These are phyloP conservation scores for Dynastes maya DNA, from an alignment of 2,888 invertebrate species.

Conservation along the genomic window DNA sequence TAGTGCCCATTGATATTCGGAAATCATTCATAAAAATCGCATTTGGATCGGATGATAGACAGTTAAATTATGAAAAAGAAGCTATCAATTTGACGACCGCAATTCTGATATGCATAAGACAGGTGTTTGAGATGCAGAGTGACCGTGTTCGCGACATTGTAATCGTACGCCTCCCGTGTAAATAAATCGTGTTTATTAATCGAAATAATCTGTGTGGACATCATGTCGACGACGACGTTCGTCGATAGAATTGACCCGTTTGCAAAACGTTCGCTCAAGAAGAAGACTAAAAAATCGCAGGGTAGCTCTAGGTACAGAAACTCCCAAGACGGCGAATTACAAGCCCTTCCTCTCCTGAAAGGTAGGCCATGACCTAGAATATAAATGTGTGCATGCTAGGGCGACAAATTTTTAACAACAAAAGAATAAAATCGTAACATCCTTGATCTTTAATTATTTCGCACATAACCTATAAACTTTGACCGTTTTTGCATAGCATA, in stretches of 20 bases:
- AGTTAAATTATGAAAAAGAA: slow-evolving; percentile 64
- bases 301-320: slow-evolving; percentile 99
- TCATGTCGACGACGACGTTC: slow-evolving; percentile 90
- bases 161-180: slow-evolving; percentile 60
- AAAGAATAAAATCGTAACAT: slow-evolving; percentile 42
- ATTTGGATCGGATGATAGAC: slow-evolving; percentile 52
- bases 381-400: slow-evolving; percentile 5
- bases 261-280: slow-evolving; percentile 97
- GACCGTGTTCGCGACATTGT: slow-evolving; percentile 59
- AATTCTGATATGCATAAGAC: slow-evolving; percentile 56
- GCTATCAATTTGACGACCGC: slow-evolving; percentile 64
- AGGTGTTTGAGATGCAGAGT: slow-evolving; percentile 66
- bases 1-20: slow-evolving; percentile 67
- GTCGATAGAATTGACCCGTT: slow-evolving; percentile 99
- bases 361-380: slow-evolving; percentile 76
- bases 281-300: slow-evolving; percentile 99
- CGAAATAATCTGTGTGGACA: slow-evolving; percentile 46
- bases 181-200: slow-evolving; percentile 53
- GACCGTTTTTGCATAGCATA: slow-evolving; percentile 42
- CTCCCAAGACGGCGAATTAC: slow-evolving; percentile 97
- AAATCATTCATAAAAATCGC: slow-evolving; percentile 64
- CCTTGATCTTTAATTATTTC: slow-evolving; percentile 52
- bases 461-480: slow-evolving; percentile 54
- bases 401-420: slow-evolving; percentile 13
- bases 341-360: slow-evolving; percentile 96